Conservation (phyloP, 2,113 vertebrate species). For the Hypocryptadius cinnamomeus region DNA sequence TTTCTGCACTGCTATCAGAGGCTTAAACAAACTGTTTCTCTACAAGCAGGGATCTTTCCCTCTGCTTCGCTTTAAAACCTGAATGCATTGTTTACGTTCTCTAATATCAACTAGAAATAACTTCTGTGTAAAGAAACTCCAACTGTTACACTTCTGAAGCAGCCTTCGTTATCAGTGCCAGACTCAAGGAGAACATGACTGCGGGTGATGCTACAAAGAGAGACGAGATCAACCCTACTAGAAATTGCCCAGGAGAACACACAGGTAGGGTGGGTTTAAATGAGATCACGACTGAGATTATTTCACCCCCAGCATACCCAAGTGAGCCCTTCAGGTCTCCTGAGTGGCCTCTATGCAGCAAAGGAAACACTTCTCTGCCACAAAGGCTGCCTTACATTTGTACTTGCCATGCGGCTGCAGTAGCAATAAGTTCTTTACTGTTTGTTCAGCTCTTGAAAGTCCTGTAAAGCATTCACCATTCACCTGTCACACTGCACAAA, state of each 20-base stretch:
- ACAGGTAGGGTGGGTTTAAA: constrained; percentile 11
- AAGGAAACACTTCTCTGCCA: background rate
- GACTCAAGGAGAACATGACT: background rate
- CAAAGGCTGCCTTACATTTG: background rate
- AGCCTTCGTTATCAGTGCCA: background rate
- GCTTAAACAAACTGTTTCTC: background rate
- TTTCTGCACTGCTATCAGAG: background rate
- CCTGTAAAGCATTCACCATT: constrained; percentile 45
- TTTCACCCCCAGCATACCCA: background rate
- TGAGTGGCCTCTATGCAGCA: background rate
- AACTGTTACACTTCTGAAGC: constrained; percentile 30
- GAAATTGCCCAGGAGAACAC: constrained; percentile 14
- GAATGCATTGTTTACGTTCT: constrained; percentile 7
- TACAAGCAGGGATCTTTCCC: background rate
- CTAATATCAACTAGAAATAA: constrained; percentile 25
- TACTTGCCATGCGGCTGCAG: background rate
- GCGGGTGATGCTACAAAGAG: background rate
- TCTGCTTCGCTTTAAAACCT: background rate
- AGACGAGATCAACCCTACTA: background rate
- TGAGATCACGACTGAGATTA: background rate
- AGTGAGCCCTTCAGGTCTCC: background rate
- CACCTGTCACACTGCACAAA: constrained; percentile 50
- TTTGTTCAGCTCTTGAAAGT: constrained; percentile 59
- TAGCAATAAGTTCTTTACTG: constrained; percentile 32
- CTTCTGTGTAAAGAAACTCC: constrained; percentile 11